Evolutionary conservation across 2,888 invertebrate genomes (phyloP).

Genomic region (Coleophora flavipennella): DNA sequence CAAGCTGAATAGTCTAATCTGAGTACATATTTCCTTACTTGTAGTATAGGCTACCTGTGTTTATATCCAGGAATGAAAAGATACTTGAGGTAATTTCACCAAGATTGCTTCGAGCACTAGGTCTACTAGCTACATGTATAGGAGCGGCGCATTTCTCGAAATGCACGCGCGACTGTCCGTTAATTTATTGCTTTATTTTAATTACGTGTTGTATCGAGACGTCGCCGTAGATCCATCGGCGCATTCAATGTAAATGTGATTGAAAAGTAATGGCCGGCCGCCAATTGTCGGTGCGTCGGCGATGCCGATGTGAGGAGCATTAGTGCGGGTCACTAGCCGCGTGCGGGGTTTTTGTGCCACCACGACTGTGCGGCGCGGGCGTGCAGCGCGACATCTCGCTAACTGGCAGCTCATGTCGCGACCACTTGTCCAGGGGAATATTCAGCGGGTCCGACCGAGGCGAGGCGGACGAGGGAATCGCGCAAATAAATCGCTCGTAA

Average conservation of each 20-base stretch:
- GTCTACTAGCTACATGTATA: too few relatives aligned
- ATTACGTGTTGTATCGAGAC: constrained; percentile 46
- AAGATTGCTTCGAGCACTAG: too few relatives aligned
- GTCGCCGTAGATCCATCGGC: constrained; percentile 23
- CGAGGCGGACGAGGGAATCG: constrained; percentile 14
- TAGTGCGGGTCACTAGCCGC: constrained; percentile 20
- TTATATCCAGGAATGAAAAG: too few relatives aligned
- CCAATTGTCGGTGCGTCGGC: constrained; percentile 30
- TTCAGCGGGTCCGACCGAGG: not conserved
- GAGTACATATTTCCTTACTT: too few relatives aligned
- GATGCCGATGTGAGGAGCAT: constrained; percentile 18
- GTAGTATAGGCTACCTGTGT: too few relatives aligned
- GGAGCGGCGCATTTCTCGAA: too few relatives aligned
- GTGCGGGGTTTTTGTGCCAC: too few relatives aligned
- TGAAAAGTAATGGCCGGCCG: constrained; percentile 50
- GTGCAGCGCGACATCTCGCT: not conserved
- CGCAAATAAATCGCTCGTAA: constrained; percentile 53
- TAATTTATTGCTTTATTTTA: constrained; percentile 65
- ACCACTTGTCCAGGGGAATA: not conserved
- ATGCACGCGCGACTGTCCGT: constrained; percentile 25
- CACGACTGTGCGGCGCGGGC: constrained; percentile 6
- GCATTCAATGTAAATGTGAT: constrained; percentile 67
- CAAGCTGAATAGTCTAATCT: too few relatives aligned
- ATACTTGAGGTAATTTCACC: too few relatives aligned
- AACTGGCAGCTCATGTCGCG: constrained; percentile 9